Percentiles rank a stretch among this genome's conserved stretches.
Evolutionary conservation across 2,113 vertebrate species (phyloP).

Genomic region (Regulus satrapa): DNA sequence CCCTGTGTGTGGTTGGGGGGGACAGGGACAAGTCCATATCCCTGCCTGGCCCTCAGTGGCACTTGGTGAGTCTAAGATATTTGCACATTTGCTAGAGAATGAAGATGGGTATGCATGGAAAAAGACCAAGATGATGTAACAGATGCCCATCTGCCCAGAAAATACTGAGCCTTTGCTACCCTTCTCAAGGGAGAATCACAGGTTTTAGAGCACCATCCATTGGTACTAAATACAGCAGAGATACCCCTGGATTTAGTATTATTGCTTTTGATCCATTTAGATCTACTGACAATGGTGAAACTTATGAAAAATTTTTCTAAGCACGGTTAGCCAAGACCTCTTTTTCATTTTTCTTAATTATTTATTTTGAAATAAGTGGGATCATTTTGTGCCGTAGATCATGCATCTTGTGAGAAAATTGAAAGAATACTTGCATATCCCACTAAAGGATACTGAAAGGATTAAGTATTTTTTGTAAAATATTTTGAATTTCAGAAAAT

Average conservation of each 20-base stretch:
- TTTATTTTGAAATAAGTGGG: not conserved
- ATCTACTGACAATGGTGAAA: not conserved
- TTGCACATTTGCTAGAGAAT: not conserved
- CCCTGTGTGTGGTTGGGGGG: not conserved
- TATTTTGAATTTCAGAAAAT: not conserved
- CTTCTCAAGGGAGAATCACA: not conserved
- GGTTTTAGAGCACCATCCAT: not conserved
- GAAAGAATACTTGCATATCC: not conserved
- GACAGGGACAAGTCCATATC: not conserved
- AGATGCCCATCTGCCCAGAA: not conserved
- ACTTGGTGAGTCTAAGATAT: not conserved
- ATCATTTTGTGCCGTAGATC: not conserved
- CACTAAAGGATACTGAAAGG: not conserved
- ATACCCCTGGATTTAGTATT: not conserved
- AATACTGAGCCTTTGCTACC: not conserved
- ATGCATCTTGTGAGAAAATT: not conserved
- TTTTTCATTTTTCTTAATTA: not conserved
- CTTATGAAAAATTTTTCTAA: not conserved
- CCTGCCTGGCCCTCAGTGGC: not conserved
- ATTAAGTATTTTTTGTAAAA: not conserved
- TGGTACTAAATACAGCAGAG: not conserved
- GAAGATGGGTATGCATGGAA: not conserved
- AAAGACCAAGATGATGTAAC: not conserved
- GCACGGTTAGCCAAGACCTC: not conserved
- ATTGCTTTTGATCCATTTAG: not conserved